Evolutionary conservation across 2,113 vertebrate species (phyloP).

Genomic region (Cyphomyrus plagiostoma): DNA sequence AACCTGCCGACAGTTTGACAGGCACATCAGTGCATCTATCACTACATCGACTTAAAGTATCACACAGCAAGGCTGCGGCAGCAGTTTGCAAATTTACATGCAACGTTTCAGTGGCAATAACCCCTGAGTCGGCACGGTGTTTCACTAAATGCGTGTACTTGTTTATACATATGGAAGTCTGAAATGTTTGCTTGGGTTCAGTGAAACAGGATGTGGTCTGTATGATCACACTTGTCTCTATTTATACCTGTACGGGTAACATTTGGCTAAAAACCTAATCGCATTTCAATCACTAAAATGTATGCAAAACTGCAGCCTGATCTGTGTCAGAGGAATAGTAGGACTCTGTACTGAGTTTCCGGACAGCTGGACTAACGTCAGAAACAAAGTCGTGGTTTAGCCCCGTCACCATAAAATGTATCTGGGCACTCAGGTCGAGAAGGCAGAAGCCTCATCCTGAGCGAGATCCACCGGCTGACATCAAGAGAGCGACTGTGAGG

Average conservation of each 20-base stretch:
- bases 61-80: background rate
- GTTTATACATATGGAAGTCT: constrained; percentile 3
- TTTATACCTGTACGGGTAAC: background rate
- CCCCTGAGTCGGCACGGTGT: background rate
- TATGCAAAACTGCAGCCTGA: too few species aligned
- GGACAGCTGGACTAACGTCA: background rate
- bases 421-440: background rate
- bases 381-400: background rate
- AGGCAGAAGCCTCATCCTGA: background rate
- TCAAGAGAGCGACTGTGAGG: background rate
- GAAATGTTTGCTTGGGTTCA: background rate
- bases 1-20: background rate
- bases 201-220: constrained; percentile 18
- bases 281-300: background rate
- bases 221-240: constrained; percentile 3
- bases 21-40: background rate
- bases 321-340: too few species aligned
- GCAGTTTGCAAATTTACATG: background rate
- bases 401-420: background rate
- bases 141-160: background rate
- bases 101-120: background rate
- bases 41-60: background rate
- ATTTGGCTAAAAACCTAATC: background rate
- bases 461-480: too few species aligned
- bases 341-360: background rate